phyloP scores from a whole-genome alignment of 2,888 invertebrate genomes.

The Linnaemya vulpina region DNA sequence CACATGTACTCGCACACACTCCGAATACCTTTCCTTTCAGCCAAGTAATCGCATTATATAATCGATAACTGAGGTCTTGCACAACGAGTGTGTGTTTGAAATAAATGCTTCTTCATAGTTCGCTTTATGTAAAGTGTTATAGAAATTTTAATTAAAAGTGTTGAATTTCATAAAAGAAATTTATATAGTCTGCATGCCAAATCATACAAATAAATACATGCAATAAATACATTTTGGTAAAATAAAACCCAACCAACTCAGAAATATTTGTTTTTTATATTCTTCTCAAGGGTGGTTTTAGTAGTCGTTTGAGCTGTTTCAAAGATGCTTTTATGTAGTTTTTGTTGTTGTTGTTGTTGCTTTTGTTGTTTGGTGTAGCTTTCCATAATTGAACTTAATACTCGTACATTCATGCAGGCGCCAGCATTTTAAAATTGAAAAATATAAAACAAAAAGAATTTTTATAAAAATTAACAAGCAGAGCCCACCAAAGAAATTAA shows the following conservation, averaged over 20 bases:
- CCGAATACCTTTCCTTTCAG: slow-evolving; percentile 48
- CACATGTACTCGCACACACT: neutral
- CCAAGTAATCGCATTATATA: slow-evolving; percentile 40
- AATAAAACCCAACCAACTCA: slow-evolving; percentile 26
- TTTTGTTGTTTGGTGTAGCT: slow-evolving; percentile 42
- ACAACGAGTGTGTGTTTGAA: neutral
- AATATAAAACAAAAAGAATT: slow-evolving; percentile 11
- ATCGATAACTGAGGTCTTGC: neutral
- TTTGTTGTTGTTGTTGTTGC: neutral
- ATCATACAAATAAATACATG: slow-evolving; percentile 31
- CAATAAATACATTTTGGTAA: slow-evolving; percentile 21
- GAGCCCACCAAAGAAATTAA: slow-evolving; percentile 29
- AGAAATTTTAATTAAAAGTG: slow-evolving; percentile 72
- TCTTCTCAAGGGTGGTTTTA: slow-evolving; percentile 50
- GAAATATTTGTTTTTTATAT: neutral
- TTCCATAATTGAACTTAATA: slow-evolving; percentile 62
- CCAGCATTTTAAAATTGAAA: slow-evolving; percentile 49
- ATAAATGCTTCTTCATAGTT: slow-evolving; percentile 31
- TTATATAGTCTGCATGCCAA: slow-evolving; percentile 41
- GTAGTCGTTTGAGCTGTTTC: slow-evolving; percentile 51
- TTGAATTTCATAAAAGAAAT: slow-evolving; percentile 63
- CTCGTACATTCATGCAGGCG: slow-evolving; percentile 60
- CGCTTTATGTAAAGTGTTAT: slow-evolving; percentile 64
- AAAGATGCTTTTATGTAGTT: slow-evolving; percentile 35
- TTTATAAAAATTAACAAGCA: slow-evolving; percentile 3